Percentiles rank a stretch among this genome's conserved stretches.
Evolutionary conservation across 2,888 invertebrate genomes (phyloP).

Genomic region (Erebia palarica): DNA sequence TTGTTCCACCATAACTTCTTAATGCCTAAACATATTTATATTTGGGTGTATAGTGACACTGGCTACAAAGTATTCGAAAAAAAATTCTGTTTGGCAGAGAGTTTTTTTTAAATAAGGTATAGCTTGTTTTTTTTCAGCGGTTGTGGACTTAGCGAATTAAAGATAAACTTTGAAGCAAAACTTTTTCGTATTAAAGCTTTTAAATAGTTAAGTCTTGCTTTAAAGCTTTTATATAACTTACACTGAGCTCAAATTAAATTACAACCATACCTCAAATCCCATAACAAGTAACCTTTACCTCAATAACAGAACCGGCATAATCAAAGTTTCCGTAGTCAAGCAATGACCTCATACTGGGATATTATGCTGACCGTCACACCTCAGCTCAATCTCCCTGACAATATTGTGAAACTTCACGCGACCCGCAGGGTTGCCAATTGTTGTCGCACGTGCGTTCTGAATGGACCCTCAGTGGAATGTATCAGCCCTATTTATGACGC

Average conservation of each 20-base stretch:
- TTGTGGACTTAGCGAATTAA: no score
- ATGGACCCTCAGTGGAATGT: constrained; percentile 66
- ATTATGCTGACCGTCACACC: constrained; percentile 72
- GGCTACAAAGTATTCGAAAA: no score
- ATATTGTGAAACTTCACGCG: constrained; percentile 75
- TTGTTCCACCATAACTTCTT: no score
- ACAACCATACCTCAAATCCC: constrained; percentile 4
- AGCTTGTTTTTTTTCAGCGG: no score
- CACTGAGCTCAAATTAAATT: background rate
- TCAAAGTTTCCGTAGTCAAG: constrained; percentile 21
- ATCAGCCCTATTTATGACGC: constrained; percentile 72
- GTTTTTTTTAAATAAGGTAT: no score
- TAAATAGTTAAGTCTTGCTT: background rate
- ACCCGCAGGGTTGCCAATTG: constrained; percentile 75
- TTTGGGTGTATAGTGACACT: no score
- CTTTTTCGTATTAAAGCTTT: no score
- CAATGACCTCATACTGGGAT: constrained; percentile 65
- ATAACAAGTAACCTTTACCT: constrained; percentile 9
- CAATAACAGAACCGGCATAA: constrained; percentile 17
- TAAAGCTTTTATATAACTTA: background rate
- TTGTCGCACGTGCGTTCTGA: constrained; percentile 74
- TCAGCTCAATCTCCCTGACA: constrained; percentile 56
- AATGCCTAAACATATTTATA: no score
- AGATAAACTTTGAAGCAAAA: no score
- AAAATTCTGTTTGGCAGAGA: no score